phyloP scores from a whole-genome alignment of 2,113 vertebrate genomes.

The Gallinago media region DNA sequence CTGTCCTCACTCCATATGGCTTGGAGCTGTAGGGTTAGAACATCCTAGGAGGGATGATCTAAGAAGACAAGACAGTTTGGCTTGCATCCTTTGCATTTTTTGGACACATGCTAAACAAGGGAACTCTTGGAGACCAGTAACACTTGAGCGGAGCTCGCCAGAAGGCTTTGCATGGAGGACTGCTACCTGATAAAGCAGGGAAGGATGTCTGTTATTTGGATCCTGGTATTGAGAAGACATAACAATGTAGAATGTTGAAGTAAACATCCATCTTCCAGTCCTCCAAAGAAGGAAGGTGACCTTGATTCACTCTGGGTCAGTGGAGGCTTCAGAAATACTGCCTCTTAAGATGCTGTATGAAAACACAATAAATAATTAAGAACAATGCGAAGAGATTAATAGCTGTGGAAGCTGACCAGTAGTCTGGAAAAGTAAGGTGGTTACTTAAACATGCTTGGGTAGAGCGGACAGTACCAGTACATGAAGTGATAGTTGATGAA shows the following conservation, averaged over 20 bases:
- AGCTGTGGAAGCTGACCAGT: not conserved
- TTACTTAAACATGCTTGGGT: not conserved
- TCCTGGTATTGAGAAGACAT: not conserved
- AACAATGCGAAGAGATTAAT: not conserved
- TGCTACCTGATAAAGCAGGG: not conserved
- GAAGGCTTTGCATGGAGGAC: not conserved
- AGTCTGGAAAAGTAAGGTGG: not conserved
- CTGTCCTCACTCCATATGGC: not conserved
- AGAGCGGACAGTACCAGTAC: not conserved
- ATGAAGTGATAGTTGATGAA: not conserved
- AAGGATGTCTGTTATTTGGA: not conserved
- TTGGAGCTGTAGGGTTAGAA: not conserved
- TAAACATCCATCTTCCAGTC: not conserved
- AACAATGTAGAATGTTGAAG: not conserved
- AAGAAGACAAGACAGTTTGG: not conserved
- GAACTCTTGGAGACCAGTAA: not conserved
- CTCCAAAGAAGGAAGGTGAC: not conserved
- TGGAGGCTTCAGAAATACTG: not conserved
- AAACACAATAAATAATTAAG: not conserved
- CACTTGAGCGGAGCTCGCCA: not conserved
- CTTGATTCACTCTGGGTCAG: not conserved
- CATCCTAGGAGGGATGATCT: not conserved
- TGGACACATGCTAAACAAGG: not conserved
- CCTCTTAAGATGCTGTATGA: not conserved
- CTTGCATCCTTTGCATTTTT: not conserved